These are phyloP conservation scores for Hirtodrosophila cameraria DNA, from an alignment of 2,888 invertebrate genomes.

Conservation along the genomic window DNA sequence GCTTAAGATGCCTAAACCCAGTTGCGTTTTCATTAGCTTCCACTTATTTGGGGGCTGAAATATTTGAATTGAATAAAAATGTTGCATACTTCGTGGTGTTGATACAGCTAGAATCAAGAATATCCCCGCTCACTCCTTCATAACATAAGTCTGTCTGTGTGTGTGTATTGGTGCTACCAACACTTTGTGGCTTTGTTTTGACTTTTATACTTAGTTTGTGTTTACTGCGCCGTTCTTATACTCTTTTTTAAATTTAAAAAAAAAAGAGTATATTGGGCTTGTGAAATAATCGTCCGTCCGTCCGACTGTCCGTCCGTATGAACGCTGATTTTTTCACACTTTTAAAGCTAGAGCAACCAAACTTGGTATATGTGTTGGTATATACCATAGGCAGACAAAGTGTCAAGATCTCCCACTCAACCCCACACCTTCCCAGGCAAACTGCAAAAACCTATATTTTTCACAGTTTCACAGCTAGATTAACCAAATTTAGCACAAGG, in stretches of 20 bases:
- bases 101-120: constrained; percentile 56
- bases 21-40: constrained; percentile 58
- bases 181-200: constrained; percentile 79
- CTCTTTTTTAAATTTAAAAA: constrained; percentile 36
- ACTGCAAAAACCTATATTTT: no score
- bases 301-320: no score
- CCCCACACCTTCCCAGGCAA: no score
- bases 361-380: no score
- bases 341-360: no score
- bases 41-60: constrained; percentile 31
- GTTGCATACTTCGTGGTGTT: constrained; percentile 69
- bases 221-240: constrained; percentile 63
- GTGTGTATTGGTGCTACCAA: constrained; percentile 51
- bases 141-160: constrained; percentile 14
- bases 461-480: no score
- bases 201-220: constrained; percentile 79
- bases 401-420: no score
- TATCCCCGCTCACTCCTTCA: constrained; percentile 14
- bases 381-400: no score
- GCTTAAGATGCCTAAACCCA: constrained; percentile 53
- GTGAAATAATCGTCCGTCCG: no score
- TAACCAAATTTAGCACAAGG: no score
- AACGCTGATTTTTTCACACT: no score
- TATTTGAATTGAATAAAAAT: constrained; percentile 61
- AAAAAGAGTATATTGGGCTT: no score